These are phyloP conservation scores for Himalopsyche tibetana DNA, from an alignment of 2,888 invertebrate species.

Conservation along the genomic window DNA sequence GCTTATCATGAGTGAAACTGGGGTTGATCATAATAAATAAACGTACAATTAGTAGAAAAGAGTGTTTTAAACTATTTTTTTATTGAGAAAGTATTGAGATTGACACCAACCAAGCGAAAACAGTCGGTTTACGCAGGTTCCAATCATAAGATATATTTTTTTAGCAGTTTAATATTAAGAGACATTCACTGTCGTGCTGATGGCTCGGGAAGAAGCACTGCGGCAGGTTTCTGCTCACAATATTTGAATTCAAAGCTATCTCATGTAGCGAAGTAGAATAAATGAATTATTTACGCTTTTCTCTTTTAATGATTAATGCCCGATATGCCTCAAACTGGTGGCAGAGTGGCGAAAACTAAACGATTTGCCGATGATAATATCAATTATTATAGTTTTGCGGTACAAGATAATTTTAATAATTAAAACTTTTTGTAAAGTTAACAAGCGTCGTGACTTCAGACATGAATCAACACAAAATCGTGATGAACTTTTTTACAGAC, in stretches of 20 bases:
- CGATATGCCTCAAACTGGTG: slow-evolving; percentile 5
- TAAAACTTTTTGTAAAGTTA: background rate
- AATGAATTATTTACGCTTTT: slow-evolving; percentile 47
- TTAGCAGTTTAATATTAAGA: slow-evolving; percentile 6
- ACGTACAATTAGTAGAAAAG: no score
- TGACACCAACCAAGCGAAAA: background rate
- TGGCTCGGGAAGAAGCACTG: background rate
- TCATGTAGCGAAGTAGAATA: slow-evolving; percentile 56
- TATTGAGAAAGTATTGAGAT: background rate
- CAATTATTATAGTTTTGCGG: slow-evolving; percentile 36
- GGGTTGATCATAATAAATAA: no score
- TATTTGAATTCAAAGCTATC: slow-evolving; percentile 8
- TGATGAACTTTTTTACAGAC: background rate
- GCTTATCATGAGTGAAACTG: no score
- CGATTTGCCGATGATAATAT: slow-evolving; percentile 6
- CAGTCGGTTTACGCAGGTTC: background rate
- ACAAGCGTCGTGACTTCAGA: background rate
- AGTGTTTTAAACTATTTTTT: background rate
- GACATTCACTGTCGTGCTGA: slow-evolving; percentile 31
- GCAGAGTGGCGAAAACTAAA: slow-evolving; percentile 17
- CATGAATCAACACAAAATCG: background rate
- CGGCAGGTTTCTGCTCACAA: slow-evolving; percentile 10
- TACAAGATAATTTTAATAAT: background rate
- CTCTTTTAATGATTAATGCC: slow-evolving; percentile 1
- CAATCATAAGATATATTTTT: background rate